Evolutionary conservation across 2,888 invertebrate species (phyloP).

Genomic region (Trichopria drosophilae): DNA sequence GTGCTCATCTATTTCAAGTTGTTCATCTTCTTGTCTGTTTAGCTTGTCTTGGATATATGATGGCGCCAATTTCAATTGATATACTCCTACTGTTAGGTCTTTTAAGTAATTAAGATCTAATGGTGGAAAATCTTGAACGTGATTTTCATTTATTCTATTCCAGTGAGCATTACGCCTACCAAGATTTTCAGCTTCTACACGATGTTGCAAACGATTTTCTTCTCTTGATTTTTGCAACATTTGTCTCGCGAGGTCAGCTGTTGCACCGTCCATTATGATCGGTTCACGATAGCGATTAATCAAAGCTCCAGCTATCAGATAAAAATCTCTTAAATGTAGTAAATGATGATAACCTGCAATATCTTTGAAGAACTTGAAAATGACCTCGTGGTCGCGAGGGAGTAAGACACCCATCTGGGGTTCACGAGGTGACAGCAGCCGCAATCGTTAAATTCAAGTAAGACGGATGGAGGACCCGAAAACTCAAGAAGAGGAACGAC

Average conservation of each 20-base stretch:
- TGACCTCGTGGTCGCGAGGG: no score
- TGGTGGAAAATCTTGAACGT: slow-evolving; percentile 14
- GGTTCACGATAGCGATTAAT: slow-evolving; percentile 25
- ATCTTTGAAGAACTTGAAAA: no score
- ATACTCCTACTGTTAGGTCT: slow-evolving; percentile 21
- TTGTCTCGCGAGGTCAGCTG: slow-evolving; percentile 16
- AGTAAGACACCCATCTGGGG: no score
- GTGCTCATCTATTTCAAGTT: slow-evolving; percentile 14
- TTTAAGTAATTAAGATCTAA: slow-evolving; percentile 22
- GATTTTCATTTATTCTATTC: slow-evolving; percentile 10
- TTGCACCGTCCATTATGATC: slow-evolving; percentile 15
- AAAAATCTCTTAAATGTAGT: slow-evolving; percentile 21
- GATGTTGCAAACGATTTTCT: slow-evolving; percentile 26
- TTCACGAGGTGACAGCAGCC: no score
- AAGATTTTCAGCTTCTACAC: slow-evolving; percentile 24
- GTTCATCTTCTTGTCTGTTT: slow-evolving; percentile 10
- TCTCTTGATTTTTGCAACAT: slow-evolving; percentile 10
- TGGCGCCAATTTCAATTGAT: slow-evolving; percentile 20
- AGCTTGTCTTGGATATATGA: slow-evolving; percentile 19
- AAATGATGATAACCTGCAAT: no score
- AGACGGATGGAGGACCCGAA: no score
- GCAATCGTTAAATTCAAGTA: no score
- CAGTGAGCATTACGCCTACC: slow-evolving; percentile 24
- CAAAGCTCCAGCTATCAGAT: slow-evolving; percentile 23
- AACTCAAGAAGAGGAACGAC: no score